Base-by-base conservation (phyloP, 2,797 vertebrate species). In the Hippopotamyrus pictus region DNA sequence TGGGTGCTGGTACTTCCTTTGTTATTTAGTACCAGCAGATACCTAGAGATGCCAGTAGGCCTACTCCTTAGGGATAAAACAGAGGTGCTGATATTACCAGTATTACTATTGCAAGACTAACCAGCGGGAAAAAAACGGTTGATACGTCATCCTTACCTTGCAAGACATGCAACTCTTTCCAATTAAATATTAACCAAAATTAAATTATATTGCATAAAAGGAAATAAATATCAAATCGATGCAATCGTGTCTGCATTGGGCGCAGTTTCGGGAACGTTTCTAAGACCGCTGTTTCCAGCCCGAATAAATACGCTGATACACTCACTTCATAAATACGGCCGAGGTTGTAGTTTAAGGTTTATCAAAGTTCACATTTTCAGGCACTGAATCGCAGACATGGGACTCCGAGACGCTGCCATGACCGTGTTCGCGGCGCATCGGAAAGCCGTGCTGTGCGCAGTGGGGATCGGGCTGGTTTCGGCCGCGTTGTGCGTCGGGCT, bases 401-500 rank as follows among this genome's bases (percentile, higher is more conserved):
- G 94, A 1, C 51, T 91, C 65, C 89, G 2, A 46, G 88, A 88
- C 0, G 9, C 65, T 9, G 57, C 89, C 0, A 29, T 37, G 4
- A 89, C 83, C 46, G 59, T 88, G 0, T 1, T 94, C 19, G 4
- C 14, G 0, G 90, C 92, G 11, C 91, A 93, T 8, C 93, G 79
- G 14, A 93, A 29, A 85, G 44, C 88, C 0, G 88, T 90, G 0
- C 65, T 96, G 0, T 90, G 92, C 37, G 0, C 94, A 88, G 93
- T 92, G 1, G 96, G 94, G 5, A 92, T 93, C 2, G 92, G 93
- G 0, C 92, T 91, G 0, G 94, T 93, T 0, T 17, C 91, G 9
- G 90, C 96, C 29, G 95, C 91, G 5, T 86, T 96, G 0, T 94
- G 91, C 3, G 5, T 93, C 3, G 89, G 86, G 0, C 94, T 93